phyloP scores from a whole-genome alignment of 2,888 invertebrate genomes.

The Phaonia tiefii region DNA sequence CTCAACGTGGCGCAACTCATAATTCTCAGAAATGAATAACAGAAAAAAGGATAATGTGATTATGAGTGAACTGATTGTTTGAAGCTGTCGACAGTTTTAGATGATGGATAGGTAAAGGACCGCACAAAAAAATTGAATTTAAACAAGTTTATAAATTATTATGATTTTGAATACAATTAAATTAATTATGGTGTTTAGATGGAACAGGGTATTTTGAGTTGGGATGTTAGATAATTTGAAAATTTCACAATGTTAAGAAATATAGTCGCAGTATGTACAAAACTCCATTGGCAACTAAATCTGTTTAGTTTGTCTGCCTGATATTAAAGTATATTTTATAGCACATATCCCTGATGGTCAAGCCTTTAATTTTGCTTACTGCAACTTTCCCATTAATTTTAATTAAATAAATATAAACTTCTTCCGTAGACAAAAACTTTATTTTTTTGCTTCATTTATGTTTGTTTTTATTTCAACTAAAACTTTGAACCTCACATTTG shows the following conservation, averaged over 20 bases:
- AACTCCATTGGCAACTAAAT: too few relatives aligned
- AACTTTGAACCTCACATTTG: conserved; percentile 36
- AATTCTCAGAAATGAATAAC: background rate
- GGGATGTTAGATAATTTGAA: too few relatives aligned
- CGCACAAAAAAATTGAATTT: background rate
- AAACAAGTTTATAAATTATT: background rate
- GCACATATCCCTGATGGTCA: too few relatives aligned
- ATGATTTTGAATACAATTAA: background rate
- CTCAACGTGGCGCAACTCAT: background rate
- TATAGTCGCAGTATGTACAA: too few relatives aligned
- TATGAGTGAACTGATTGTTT: conserved; percentile 19
- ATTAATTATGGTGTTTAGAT: background rate
- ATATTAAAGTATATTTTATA: too few relatives aligned
- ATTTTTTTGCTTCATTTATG: background rate
- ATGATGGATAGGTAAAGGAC: conserved; percentile 1
- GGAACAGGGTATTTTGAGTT: too few relatives aligned
- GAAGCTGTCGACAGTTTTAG: conserved; percentile 23
- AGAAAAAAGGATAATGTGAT: background rate
- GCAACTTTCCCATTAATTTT: conserved; percentile 53
- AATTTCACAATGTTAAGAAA: too few relatives aligned
- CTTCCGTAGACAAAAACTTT: conserved; percentile 42
- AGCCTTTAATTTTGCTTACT: background rate
- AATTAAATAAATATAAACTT: conserved; percentile 58
- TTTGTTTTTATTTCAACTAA: background rate
- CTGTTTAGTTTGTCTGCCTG: too few relatives aligned